Evolutionary conservation across 92 coral and sea anemone species (phyloP), one percentile per base, ranked within the genome.

Genomic region (Zoanthus gigantus): DNA sequence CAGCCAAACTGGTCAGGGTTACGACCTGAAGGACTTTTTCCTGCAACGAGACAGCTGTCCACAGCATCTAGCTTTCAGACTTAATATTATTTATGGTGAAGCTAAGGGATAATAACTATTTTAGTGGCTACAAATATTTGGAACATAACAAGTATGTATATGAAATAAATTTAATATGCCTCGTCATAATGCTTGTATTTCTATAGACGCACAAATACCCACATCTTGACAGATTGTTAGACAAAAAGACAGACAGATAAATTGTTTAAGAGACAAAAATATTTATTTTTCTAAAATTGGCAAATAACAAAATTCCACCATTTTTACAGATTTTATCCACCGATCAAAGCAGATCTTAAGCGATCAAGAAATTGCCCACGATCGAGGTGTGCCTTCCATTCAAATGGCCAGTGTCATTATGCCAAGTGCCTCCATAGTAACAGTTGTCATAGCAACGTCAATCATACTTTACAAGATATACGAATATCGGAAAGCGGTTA

Each of bases 331-430:
- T 46, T 29, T 81, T 45, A 23, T 67, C 66, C 45, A 63, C 85
- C 6, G 9, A 13, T 67, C 47, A 63, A 48, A 29, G 12, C 75
- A 74, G 15, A 67, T 9, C 10, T 13, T 42, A 67, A 42, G 29
- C 66, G 63, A 11, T 13, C 4, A 47, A 50, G 42, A 23, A 16
- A 10, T 31, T 31, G 48, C 54, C 45, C 63, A 82, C 88, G 61
- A 63, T 91, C 16, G 79, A 85, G 18, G 80, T 52, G 76, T 86
- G 90, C 90, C 95, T 45, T 94, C 95, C 45, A 90, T 94, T 86
- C 92, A 89, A 76, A 88, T 90, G 79, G 98, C 98, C 95, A 94
- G 98, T 92, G 95, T 94, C 4, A 92, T 87, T 53, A 86, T 90
- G 28, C 94, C 98, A 56, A 93, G 94, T 68, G 89, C 89, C 78